Base-by-base conservation (phyloP, 2,797 vertebrate genomes). In the Sebastes aleutianus region DNA sequence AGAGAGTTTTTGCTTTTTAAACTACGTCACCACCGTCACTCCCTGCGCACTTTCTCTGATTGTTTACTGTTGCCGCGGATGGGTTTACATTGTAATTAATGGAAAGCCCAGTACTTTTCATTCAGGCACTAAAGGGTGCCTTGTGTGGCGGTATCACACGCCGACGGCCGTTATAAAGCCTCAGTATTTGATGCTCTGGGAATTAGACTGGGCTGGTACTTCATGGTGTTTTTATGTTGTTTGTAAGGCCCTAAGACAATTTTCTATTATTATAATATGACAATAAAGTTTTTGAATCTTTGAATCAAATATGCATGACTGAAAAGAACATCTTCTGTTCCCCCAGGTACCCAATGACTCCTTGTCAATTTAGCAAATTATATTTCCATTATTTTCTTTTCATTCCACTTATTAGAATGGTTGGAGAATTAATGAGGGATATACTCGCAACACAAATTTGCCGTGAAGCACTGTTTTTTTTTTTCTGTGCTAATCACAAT, bases 381-480 rank as follows among this genome's bases (percentile, higher is more conserved):
- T 86, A 93, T 91, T 93, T 88, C 74, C 88, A 93, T 92, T 90
- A 90, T 92, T 92, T 93, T 91, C 84, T 87, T 92, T 93, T 93
- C 88, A 91, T 92, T 87, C 75, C 87, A 83, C 86, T 93, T 93
- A 93, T 91, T 94, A 92, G 83, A 93, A 91, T 87, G 74, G 82
- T 86, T 90, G 79, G n/a, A 82, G 90, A 92, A 92, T 93, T 93
- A 94, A 94, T 93, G 90, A 93, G 85, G 82, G 76, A 92, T 90
- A 83, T 82, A 91, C 86, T 63, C 31, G 29, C 70, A 87, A 89
- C 85, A 88, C 86, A 92, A 90, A 91, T 91, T 89, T 87, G 74
- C 84, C 66, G 20, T 91, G 85, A 90, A 85, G 82, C 57, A 32
- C 74, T 11, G 53, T 74, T 74, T 72, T 81, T 79, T 71, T 79